A percentile compares a stretch with the other conserved stretches of the same genome.
These are phyloP conservation scores for Aspiorhynchus laticeps DNA, from an alignment of 2,113 vertebrate species.

Conservation along the genomic window DNA sequence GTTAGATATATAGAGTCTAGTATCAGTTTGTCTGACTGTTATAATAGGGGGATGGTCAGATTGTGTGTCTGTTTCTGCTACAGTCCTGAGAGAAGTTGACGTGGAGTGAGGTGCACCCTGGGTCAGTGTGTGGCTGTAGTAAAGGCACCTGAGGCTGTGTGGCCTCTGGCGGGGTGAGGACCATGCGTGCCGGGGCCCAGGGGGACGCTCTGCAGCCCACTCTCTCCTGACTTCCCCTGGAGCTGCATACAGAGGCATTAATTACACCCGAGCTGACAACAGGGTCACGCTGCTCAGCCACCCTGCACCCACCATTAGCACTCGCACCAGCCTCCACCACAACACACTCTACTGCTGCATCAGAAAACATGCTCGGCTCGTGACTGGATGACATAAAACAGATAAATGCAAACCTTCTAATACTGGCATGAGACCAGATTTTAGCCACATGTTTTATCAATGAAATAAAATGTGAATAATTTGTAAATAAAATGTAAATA, in stretches of 20 bases:
- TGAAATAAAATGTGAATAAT: not conserved
- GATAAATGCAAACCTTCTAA: not conserved
- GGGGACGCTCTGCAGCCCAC: constrained; percentile 41
- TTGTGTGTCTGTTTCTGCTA: not conserved
- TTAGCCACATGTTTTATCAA: not conserved
- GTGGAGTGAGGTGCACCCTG: not conserved
- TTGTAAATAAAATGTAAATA: too few relatives aligned
- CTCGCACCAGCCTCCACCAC: constrained; percentile 19
- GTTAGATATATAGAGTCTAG: not conserved
- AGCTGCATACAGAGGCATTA: constrained; percentile 56
- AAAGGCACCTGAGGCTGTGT: constrained; percentile 41
- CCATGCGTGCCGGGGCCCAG: constrained; percentile 32
- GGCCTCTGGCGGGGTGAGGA: constrained; percentile 46
- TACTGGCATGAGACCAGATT: not conserved
- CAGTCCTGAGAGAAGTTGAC: not conserved
- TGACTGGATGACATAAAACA: not conserved
- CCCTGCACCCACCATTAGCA: constrained; percentile 26
- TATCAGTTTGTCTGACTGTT: not conserved
- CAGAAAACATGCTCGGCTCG: not conserved
- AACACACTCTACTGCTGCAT: not conserved
- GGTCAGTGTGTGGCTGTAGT: constrained; percentile 31
- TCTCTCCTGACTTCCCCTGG: constrained; percentile 51
- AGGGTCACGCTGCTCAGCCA: constrained; percentile 53
- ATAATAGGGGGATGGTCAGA: not conserved
- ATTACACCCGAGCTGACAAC: constrained; percentile 60